A percentile compares a stretch with the other conserved stretches of the same genome.
phyloP scores from a whole-genome alignment of 2,113 vertebrate genomes.

The Eptatretus burgeri region DNA sequence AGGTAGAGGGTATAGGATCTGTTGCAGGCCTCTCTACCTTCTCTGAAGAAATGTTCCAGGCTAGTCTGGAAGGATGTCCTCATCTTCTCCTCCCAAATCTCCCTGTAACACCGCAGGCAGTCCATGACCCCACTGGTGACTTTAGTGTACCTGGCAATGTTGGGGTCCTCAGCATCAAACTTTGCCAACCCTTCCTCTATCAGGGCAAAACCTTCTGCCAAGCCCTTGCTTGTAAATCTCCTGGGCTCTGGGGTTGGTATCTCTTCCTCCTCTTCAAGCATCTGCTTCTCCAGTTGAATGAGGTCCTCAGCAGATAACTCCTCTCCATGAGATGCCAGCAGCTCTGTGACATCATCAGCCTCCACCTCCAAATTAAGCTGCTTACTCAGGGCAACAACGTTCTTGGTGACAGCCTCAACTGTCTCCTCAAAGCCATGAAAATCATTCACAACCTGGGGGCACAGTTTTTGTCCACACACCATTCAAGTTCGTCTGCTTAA shows the following conservation, averaged over 20 bases:
- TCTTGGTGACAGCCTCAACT: not conserved
- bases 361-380: not conserved
- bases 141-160: not conserved
- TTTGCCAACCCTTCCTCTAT: not conserved
- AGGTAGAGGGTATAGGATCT: too few species aligned
- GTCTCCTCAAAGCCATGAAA: not conserved
- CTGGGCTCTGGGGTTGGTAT: not conserved
- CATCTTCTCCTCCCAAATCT: not conserved
- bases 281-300: not conserved
- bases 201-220: not conserved
- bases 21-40: too few species aligned
- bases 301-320: not conserved
- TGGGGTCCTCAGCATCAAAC: not conserved
- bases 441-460: not conserved
- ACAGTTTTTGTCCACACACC: not conserved
- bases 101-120: not conserved
- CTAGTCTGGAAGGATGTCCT: not conserved
- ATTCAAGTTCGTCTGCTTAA: not conserved
- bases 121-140: not conserved
- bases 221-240: not conserved
- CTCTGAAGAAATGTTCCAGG: not conserved
- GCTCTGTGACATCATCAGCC: not conserved
- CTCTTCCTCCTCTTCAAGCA: not conserved
- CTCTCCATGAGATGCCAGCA: not conserved
- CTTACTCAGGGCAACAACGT: not conserved